Evolutionary conservation across 2,113 vertebrate genomes (phyloP), one percentile per base, ranked within the genome.

Genomic region (Pungitius pungitius): DNA sequence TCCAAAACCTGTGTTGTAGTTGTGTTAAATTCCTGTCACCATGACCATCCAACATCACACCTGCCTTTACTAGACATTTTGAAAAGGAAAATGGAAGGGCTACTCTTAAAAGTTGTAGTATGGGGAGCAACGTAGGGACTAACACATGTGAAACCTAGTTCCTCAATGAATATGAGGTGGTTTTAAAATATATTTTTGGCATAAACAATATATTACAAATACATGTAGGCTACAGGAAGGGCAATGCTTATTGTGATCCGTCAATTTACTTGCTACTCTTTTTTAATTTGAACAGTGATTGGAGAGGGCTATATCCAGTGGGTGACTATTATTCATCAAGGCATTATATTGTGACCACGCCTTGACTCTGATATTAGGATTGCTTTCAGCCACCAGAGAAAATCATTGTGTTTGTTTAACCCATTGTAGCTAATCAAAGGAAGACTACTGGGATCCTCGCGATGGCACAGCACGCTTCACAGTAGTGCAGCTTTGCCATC

Each of bases 401-500:
- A 52, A 52, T 30, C 49, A 52, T 10, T 14, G 51, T 12, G n/a
- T 51, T 4, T 13, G 22, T 52, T 22, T 10, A 35, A 35, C 7
- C 33, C 33, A 7, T 30, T 30, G 20, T 20, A 37, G n/a, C 26
- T 68, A 52, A 10, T 17, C 22, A 35, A 73, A 42, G 33, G 3
- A 8, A 9, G 20, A 63, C 37, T 69, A 26, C 22, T 30, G 6
- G 4, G 12, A 40, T 0, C 6, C 17, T 51, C 0, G 9, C 18
- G 15, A 11, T 1, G 3, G 20, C 4, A 12, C 55, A 6, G 17
- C 3, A 12, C 55, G 62, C 58, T 51, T 60, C 30, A 69, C 7
- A 67, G 37, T 7, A 11, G 52, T 60, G 27, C 58, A 66, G 17
- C 47, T 17, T 6, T 39, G 62, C 75, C 90, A 83, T 73, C 89